Evolutionary conservation across 2,113 vertebrate species (phyloP), one percentile per base, ranked within the genome.

Genomic region (Ptilonorhynchus violaceus): DNA sequence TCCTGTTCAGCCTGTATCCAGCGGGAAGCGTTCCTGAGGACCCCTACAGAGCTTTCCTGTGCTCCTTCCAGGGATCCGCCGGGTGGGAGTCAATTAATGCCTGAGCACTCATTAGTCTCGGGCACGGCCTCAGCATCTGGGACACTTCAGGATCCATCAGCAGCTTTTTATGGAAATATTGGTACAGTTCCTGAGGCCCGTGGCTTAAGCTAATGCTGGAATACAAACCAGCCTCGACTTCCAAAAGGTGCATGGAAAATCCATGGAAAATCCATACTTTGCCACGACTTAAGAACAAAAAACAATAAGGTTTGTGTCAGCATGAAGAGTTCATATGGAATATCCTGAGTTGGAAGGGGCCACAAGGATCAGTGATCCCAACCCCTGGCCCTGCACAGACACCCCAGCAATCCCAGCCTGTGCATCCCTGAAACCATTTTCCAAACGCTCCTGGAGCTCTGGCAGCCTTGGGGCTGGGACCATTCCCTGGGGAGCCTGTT

Each of bases 321-420:
- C 0, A 1, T 25, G 27, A 67, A 15, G 37, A 67, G 21, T 6
- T 68, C 1, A 9, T 6, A 3, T 28, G 35, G 39, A 76, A 46
- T 21, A 41, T 10, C 39, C 70, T 15, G n/a, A 62, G 53, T 2
- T 53, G 24, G 37, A 2, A 58, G 20, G 33, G 46, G 41, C 2
- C 2, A 12, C 9, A 21, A 0, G 46, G 46, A 60, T 30, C 33
- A 67, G 2, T 3, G 44, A 87, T 22, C 18, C 6, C 68, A 59
- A 0, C 59, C 0, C 27, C 14, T 22, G 37, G 0, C 1, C 22
- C 59, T 73, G 44, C 76, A 0, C 33, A 74, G 33, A 30, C 13
- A 0, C 9, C 46, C 62, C 69, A 41, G 8, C 23, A 75, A 30
- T 1, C 46, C 53, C 69, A 20, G 2, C 28, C 39, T 46, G 46